Evolutionary conservation across 1,140 invertebrate genomes (phyloP), one percentile per base, ranked within the genome.

Genomic region (Nephila pilipes): DNA sequence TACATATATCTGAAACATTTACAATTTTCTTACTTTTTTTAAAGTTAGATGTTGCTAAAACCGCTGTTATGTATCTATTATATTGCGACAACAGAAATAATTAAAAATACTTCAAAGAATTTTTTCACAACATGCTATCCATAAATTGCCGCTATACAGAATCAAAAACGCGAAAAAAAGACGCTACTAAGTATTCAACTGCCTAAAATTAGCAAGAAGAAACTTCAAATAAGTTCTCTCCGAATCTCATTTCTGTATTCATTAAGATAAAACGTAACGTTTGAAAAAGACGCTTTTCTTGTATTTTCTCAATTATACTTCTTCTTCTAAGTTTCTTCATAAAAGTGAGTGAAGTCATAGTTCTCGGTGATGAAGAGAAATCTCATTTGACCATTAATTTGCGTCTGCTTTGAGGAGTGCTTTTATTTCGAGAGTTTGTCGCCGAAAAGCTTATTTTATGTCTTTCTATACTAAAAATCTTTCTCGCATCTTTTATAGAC

Each of bases 401-500:
- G 69, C 25, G 69, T 75, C 69, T 75, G 69, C 69, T 75, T 36
- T 75, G 69, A 75, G 29, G 32, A 18, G 69, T 18, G 36, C 69
- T 75, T 75, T 75, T 75, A 75, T 75, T 75, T 75, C 69, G 32
- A 75, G 69, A 36, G 69, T 36, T 29, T 75, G 69, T 75, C 29
- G 69, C 69, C 69, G 69, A 75, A 75, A 32, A 75, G 29, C 29
- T 36, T 32, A 75, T 75, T 75, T 75, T 75, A 75, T 75, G 69
- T 75, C 69, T 75, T 75, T 75, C 69, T 75, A 75, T 75, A 29
- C 69, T 75, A 75, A 75, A 65, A 75, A 75, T 75, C 69, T 75
- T 75, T 75, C 69, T 75, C 69, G 69, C 69, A 75, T 75, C 69
- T 75, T 75, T 75, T 75, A 75, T 75, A 75, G 69, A 75, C 69